A percentile compares a stretch with the other conserved stretches of the same genome.
phyloP scores from a whole-genome alignment of 2,888 invertebrate genomes.

The Ophioninae sp. region DNA sequence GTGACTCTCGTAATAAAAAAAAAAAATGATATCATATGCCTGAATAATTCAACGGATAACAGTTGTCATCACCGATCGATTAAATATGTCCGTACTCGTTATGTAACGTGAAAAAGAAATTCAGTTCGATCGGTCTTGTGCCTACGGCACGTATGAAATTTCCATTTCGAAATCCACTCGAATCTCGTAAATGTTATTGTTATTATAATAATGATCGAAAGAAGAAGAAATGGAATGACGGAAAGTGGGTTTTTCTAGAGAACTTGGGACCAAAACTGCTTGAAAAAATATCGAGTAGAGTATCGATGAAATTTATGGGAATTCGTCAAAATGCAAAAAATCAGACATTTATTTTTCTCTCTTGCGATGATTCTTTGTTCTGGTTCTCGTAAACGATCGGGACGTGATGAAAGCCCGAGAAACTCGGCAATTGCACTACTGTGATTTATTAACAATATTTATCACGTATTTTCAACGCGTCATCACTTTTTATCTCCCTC shows the following conservation, averaged over 20 bases:
- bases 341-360: not conserved
- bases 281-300: not conserved
- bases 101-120: slow-evolving; percentile 10
- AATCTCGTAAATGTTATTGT: not conserved
- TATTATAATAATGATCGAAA: slow-evolving; percentile 16
- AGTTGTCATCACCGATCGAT: not conserved
- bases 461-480: slow-evolving; percentile 40
- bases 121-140: not conserved
- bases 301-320: not conserved
- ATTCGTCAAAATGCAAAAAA: not conserved
- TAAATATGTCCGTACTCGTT: slow-evolving; percentile 9
- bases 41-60: slow-evolving; percentile 14
- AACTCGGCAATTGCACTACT: slow-evolving; percentile 34
- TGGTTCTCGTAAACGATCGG: slow-evolving; percentile 25
- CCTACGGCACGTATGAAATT: slow-evolving; percentile 8
- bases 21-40: slow-evolving; percentile 26
- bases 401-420: slow-evolving; percentile 29
- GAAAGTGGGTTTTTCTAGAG: not conserved
- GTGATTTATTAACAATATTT: slow-evolving; percentile 52
- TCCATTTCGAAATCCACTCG: slow-evolving; percentile 22
- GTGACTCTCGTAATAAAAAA: slow-evolving; percentile 23
- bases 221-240: slow-evolving; percentile 5
- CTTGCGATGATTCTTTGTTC: slow-evolving; percentile 12
- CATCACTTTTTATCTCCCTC: not conserved
- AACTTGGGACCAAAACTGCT: not conserved